Percentiles rank a stretch among this genome's conserved stretches.
These are phyloP conservation scores for Neelides folsomi DNA, from an alignment of 2,888 invertebrate species.

Conservation along the genomic window DNA sequence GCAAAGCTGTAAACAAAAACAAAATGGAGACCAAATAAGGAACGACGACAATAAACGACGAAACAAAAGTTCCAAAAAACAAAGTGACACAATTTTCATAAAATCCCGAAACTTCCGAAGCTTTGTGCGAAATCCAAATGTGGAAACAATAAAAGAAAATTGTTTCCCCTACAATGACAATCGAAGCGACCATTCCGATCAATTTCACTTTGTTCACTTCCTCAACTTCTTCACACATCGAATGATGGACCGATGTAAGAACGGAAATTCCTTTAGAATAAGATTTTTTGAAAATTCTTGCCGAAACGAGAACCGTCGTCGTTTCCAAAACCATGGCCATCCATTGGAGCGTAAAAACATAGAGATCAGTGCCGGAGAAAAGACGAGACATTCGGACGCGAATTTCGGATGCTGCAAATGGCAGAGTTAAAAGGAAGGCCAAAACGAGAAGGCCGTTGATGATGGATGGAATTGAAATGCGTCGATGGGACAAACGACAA, in stretches of 20 bases:
- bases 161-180: constrained; percentile 13
- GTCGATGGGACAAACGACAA: constrained; percentile 15
- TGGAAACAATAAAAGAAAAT: constrained; percentile 16
- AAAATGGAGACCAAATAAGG: constrained; percentile 20
- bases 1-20: constrained; percentile 24
- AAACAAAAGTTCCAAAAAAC: constrained; percentile 13
- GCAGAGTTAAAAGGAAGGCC: constrained; percentile 15
- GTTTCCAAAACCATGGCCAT: constrained; percentile 27
- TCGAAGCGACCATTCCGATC: constrained; percentile 13
- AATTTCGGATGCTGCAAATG: constrained; percentile 21
- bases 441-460: constrained; percentile 14
- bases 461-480: constrained; percentile 14
- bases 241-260: constrained; percentile 22
- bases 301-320: constrained; percentile 15
- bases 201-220: constrained; percentile 21
- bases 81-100: constrained; percentile 13
- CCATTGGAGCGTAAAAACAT: constrained; percentile 25
- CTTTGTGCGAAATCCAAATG: constrained; percentile 10
- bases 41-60: constrained; percentile 17
- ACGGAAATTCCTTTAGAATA: constrained; percentile 18
- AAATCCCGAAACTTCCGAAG: constrained; percentile 7
- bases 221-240: constrained; percentile 20
- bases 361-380: constrained; percentile 26
- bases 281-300: constrained; percentile 10
- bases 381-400: constrained; percentile 18